Conservation (phyloP, 2,797 vertebrate species). For the Thalassophryne amazonica region DNA sequence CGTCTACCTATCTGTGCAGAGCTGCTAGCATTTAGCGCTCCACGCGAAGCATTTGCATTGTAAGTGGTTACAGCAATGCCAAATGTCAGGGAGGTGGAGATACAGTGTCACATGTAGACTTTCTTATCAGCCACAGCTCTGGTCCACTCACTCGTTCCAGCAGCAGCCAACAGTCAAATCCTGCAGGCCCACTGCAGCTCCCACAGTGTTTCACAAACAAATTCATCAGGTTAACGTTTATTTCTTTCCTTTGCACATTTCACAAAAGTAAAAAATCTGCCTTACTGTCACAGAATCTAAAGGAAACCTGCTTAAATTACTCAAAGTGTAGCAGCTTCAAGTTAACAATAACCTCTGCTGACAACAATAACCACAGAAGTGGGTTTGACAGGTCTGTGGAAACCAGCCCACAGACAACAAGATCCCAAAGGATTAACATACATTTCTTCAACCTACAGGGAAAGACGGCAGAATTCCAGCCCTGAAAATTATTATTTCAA, state of each 20-base stretch:
- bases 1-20: neutral
- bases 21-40: neutral
- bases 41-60: neutral
- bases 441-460: conserved; percentile 2
- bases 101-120: conserved; percentile 1
- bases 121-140: conserved; percentile 25
- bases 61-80: conserved; percentile 33
- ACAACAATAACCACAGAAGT: conserved; percentile 15
- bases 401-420: conserved; percentile 3
- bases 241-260: neutral
- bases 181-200: neutral
- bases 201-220: neutral
- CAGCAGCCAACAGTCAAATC: neutral
- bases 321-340: neutral
- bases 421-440: conserved; percentile 12
- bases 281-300: neutral
- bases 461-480: neutral
- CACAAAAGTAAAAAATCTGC: neutral
- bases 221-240: neutral
- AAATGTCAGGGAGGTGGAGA: conserved; percentile 53
- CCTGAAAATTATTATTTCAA: neutral
- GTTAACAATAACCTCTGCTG: neutral
- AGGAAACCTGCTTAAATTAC: neutral
- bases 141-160: conserved; percentile 1
- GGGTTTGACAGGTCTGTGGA: conserved; percentile 34